These are phyloP conservation scores for Scaptodrosophila lebanonensis DNA, from an alignment of 1,140 invertebrate genomes.

Conservation along the genomic window DNA sequence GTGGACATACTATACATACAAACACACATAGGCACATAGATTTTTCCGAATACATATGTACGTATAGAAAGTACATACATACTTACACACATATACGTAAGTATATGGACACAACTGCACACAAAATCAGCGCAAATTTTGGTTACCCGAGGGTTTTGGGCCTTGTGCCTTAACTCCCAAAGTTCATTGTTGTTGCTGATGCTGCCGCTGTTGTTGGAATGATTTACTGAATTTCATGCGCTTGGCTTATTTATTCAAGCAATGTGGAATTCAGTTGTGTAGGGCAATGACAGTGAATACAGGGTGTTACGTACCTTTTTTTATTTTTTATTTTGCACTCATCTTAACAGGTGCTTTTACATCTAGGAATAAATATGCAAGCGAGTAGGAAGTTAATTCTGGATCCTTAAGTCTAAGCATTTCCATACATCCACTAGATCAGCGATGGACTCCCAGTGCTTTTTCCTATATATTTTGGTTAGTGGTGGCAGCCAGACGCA, in stretches of 20 bases:
- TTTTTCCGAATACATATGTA: constrained; percentile 10
- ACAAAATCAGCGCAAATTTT: constrained; percentile 8
- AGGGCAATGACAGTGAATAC: constrained; percentile 16
- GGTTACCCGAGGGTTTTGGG: constrained; percentile 7
- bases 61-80: not conserved
- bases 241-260: constrained; percentile 56
- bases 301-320: constrained; percentile 38
- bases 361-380: too few species aligned
- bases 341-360: too few species aligned
- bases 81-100: not conserved
- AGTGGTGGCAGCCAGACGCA: too few species aligned
- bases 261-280: constrained; percentile 54
- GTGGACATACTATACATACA: constrained; percentile 11
- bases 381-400: too few species aligned
- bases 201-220: constrained; percentile 27
- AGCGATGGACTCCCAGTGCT: too few species aligned
- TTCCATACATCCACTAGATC: too few species aligned
- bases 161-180: not conserved
- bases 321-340: too few species aligned
- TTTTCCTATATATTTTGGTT: too few species aligned
- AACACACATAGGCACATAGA: not conserved
- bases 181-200: constrained; percentile 4
- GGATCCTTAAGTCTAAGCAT: too few species aligned
- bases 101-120: not conserved
- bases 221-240: constrained; percentile 48